phyloP scores from a whole-genome alignment of 2,888 invertebrate genomes.

The Vanessa cardui region DNA sequence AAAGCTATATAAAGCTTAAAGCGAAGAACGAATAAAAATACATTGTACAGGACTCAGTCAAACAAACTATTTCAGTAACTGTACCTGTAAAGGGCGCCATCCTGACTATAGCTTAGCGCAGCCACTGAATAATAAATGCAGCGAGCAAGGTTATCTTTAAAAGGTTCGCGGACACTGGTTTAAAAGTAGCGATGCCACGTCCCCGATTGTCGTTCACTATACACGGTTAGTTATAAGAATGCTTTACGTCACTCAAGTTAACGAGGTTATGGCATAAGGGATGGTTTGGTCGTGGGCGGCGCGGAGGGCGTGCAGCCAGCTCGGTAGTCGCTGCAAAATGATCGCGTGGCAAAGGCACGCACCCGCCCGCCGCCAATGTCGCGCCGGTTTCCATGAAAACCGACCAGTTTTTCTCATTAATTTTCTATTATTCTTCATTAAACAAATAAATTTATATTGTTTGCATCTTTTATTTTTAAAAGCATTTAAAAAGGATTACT shows the following conservation, averaged over 20 bases:
- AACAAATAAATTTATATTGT: background rate
- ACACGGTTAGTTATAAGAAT: slow-evolving; percentile 52
- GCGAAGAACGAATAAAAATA: slow-evolving; percentile 6
- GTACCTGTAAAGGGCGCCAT: slow-evolving; percentile 78
- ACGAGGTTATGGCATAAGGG: slow-evolving; percentile 69
- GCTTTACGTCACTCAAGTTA: slow-evolving; percentile 72
- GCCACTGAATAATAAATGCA: slow-evolving; percentile 80
- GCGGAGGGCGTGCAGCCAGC: slow-evolving; percentile 66
- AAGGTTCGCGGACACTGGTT: slow-evolving; percentile 52
- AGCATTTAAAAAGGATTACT: no score
- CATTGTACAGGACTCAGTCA: slow-evolving; percentile 14
- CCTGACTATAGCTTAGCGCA: slow-evolving; percentile 72
- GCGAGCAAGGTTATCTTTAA: slow-evolving; percentile 67
- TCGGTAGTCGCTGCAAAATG: slow-evolving; percentile 70
- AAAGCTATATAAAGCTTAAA: slow-evolving; percentile 10
- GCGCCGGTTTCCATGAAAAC: slow-evolving; percentile 62
- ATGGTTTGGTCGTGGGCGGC: slow-evolving; percentile 48
- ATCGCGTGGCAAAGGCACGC: slow-evolving; percentile 64
- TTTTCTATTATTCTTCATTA: slow-evolving; percentile 26
- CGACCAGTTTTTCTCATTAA: slow-evolving; percentile 39
- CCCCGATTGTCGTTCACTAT: slow-evolving; percentile 53
- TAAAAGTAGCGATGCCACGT: slow-evolving; percentile 52
- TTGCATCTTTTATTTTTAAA: no score
- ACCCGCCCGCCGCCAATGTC: slow-evolving; percentile 53
- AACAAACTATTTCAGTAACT: slow-evolving; percentile 49